These are phyloP conservation scores for Ochropleura plecta DNA, from an alignment of 2,888 invertebrate genomes.

Conservation along the genomic window DNA sequence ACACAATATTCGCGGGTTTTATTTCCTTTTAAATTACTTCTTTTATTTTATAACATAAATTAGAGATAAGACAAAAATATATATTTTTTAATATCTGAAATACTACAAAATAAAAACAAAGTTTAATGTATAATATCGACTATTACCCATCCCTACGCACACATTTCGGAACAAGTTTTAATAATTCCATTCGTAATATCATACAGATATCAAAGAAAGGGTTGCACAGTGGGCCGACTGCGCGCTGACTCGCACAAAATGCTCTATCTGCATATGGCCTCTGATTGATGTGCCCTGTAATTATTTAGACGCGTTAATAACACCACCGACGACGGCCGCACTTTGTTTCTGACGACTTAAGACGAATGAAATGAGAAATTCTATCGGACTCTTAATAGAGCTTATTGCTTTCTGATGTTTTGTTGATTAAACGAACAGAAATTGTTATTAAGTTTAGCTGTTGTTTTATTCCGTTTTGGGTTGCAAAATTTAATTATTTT, in stretches of 20 bases:
- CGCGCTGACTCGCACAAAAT: constrained; percentile 90
- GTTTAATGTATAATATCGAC: constrained; percentile 56
- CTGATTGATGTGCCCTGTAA: constrained; percentile 91
- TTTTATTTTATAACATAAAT: neutral
- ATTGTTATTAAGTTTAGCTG: constrained; percentile 79
- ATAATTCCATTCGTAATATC: constrained; percentile 87
- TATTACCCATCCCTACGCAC: constrained; percentile 72
- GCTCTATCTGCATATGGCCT: constrained; percentile 88
- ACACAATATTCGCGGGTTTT: too few species aligned
- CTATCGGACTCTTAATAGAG: constrained; percentile 88
- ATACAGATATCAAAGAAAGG: constrained; percentile 89
- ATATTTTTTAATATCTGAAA: neutral
- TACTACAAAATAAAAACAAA: neutral
- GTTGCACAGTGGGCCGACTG: constrained; percentile 87
- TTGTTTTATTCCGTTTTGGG: constrained; percentile 75
- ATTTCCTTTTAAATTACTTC: neutral
- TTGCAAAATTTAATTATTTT: constrained; percentile 76
- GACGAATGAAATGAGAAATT: constrained; percentile 90
- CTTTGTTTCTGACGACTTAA: constrained; percentile 90
- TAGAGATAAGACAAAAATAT: neutral
- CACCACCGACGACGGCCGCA: constrained; percentile 88
- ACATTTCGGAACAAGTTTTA: constrained; percentile 78
- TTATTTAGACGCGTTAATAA: constrained; percentile 91
- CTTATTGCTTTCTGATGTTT: constrained; percentile 88
- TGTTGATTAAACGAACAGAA: constrained; percentile 87